Percentiles rank a stretch among this genome's conserved stretches.
Conservation (phyloP, 2,113 vertebrate species). For the Rana temporaria region DNA sequence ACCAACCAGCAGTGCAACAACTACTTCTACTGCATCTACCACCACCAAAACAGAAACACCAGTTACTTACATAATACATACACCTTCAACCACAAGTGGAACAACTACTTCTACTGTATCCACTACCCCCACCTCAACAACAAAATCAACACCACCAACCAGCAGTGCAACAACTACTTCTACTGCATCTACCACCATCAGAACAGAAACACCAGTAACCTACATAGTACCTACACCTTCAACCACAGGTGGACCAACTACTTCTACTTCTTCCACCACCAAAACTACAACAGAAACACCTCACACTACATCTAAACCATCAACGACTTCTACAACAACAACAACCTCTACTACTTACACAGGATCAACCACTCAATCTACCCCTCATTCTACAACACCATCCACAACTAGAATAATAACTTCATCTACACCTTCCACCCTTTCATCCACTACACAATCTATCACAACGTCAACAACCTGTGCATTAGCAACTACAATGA, state of each 20-base stretch:
- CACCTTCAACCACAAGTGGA: neutral
- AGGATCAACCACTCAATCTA: no score
- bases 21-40: no score
- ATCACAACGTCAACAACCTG: constrained; percentile 25
- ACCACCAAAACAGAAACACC: neutral
- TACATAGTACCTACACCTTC: neutral
- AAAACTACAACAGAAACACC: no score
- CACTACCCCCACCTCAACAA: neutral
- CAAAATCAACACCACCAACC: neutral
- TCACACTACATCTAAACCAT: no score
- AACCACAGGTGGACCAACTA: no score
- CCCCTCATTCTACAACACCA: neutral
- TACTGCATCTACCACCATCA: neutral
- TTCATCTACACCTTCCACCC: neutral
- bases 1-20: no score
- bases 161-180: neutral
- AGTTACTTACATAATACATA: no score
- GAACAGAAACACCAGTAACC: neutral
- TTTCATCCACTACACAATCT: no score
- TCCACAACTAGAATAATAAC: neutral
- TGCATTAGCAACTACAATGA: neutral
- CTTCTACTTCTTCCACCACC: no score
- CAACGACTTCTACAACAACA: neutral
- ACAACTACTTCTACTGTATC: neutral
- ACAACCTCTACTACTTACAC: no score